phyloP scores from a whole-genome alignment of 2,888 invertebrate species.

The Chloroclystis v-ata region DNA sequence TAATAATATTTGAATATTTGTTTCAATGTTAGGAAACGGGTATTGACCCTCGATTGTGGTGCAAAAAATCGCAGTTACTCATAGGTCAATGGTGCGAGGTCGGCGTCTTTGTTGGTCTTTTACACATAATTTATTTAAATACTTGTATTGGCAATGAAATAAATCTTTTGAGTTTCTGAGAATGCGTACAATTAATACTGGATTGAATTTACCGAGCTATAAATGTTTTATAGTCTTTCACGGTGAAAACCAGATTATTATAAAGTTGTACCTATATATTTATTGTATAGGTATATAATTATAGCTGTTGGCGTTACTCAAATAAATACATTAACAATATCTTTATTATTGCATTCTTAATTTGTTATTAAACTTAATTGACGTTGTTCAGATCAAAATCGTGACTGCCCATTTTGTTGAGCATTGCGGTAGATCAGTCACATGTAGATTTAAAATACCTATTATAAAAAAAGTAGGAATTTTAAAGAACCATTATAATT shows the following conservation, averaged over 20 bases:
- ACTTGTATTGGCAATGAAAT: conserved; percentile 32
- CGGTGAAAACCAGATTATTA: background rate
- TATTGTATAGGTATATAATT: too few relatives aligned
- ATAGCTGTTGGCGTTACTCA: too few relatives aligned
- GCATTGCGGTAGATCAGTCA: too few relatives aligned
- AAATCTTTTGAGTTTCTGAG: conserved; percentile 36
- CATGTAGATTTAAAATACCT: too few relatives aligned
- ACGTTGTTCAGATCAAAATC: too few relatives aligned
- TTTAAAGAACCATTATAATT: too few relatives aligned
- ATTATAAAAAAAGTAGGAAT: too few relatives aligned
- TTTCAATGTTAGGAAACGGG: conserved; percentile 29
- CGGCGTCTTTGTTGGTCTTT: conserved; percentile 41
- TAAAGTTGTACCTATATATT: too few relatives aligned
- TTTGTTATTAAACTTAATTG: too few relatives aligned
- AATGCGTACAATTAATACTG: conserved; percentile 18
- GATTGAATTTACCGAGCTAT: conserved; percentile 9
- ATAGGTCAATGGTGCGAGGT: conserved; percentile 67
- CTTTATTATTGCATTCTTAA: too few relatives aligned
- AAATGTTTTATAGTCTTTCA: conserved; percentile 4
- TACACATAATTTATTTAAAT: conserved; percentile 38
- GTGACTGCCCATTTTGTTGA: too few relatives aligned
- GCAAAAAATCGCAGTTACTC: conserved; percentile 45
- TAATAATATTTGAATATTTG: conserved; percentile 20
- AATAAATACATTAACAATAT: too few relatives aligned
- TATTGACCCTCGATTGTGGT: conserved; percentile 29